These are phyloP conservation scores for Drepanosiphum platanoidis DNA, from an alignment of 2,888 invertebrate species.

Conservation along the genomic window DNA sequence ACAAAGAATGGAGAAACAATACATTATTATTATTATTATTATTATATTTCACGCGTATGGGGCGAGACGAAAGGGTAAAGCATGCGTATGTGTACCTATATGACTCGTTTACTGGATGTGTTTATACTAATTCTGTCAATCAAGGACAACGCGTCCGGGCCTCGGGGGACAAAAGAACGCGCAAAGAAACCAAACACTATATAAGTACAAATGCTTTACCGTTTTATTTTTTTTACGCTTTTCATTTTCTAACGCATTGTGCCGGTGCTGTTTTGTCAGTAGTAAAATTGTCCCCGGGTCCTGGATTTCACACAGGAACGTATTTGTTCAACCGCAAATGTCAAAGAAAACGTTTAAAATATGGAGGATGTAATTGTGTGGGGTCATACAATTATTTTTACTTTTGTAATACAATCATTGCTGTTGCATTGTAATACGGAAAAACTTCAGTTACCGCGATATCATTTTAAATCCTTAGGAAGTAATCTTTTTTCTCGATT, in stretches of 20 bases:
- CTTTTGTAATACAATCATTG: conserved; percentile 6
- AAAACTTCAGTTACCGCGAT: conserved; percentile 15
- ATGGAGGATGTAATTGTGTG: conserved; percentile 33
- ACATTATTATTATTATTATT: conserved; percentile 27
- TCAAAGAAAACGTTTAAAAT: conserved; percentile 33
- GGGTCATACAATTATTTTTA: background rate
- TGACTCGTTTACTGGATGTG: conserved; percentile 30
- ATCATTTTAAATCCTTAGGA: conserved; percentile 1
- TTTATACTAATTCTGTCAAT: conserved; percentile 47
- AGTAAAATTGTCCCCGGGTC: conserved; percentile 21
- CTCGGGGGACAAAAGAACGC: background rate
- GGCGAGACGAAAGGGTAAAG: conserved; percentile 3
- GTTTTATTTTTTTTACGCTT: conserved; percentile 1
- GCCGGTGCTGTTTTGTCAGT: conserved; percentile 22
- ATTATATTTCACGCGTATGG: conserved; percentile 27
- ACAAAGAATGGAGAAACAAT: conserved; percentile 37
- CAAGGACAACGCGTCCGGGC: conserved; percentile 14
- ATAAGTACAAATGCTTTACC: conserved; percentile 23
- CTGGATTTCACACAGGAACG: background rate
- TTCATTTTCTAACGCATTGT: conserved; percentile 7
- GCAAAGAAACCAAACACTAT: conserved; percentile 6
- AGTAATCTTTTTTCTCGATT: background rate
- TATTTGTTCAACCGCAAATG: conserved; percentile 12
- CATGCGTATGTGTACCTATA: background rate
- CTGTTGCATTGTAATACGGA: background rate